Base-by-base conservation (phyloP, 2,888 invertebrate genomes). In the Cotesia congregata region DNA sequence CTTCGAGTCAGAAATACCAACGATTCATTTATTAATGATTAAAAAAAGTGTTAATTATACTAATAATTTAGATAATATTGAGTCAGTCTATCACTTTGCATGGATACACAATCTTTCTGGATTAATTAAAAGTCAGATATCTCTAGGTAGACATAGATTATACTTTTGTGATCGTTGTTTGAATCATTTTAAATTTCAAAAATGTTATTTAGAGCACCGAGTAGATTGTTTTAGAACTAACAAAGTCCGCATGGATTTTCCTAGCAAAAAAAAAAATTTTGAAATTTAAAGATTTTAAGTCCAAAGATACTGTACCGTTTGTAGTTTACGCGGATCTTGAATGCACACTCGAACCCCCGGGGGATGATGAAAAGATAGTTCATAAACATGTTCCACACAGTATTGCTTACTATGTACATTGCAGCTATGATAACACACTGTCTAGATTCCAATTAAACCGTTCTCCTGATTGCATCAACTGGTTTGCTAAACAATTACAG, bases 271-370 rank as follows among this genome's bases (percentile, higher is more conserved):
- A 17, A 17, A 17, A 17, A 17, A 17, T 17, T 15, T 75, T 78
- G 20, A 74, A 68, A 64, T 81, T 80, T 64, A 77, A 73, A 68
- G 77, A 80, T 74, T 73, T 38, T 59, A 62, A 30, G 40, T 72
- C 76, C 40, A 77, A 79, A 50, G 72, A 79, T 30, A 20, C 59
- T 50, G 79, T 79, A 12, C 77, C 75, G 0, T 80, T 80, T 67
- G 69, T 80, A 6, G 67, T 78, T 3, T 80, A 78, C 40, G 80
- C 78, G 0, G 78, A 80, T 30, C 65, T 78, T 15, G 79, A 80
- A 69, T 77, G 76, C 62, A 59, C 80, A 40, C 68, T 79, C 6
- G 61, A 81, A 68, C 65, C 74, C 50, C 50, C 7, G 12, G 50
- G 9, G 9, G 50, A 50, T 50, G 9, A 50, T 50, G 7, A 50